phyloP scores from a whole-genome alignment of 2,888 invertebrate genomes.

The Scaptomyza tumidula region DNA sequence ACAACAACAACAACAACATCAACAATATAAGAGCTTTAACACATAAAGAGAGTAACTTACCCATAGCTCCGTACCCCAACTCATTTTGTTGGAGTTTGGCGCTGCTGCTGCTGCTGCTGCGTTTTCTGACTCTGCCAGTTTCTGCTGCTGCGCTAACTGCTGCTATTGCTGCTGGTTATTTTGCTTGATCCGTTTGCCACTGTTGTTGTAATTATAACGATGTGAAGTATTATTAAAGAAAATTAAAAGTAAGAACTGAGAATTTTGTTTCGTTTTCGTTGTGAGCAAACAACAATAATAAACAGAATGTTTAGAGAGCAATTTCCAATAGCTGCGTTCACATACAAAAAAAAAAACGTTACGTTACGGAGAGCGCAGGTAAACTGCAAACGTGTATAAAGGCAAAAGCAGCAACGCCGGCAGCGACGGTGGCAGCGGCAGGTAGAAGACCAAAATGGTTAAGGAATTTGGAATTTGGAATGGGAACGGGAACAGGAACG shows the following conservation, averaged over 20 bases:
- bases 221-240: slow-evolving; percentile 26
- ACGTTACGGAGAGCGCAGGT: slow-evolving; percentile 38
- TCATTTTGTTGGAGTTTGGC: slow-evolving; percentile 83
- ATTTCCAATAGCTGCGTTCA: slow-evolving; percentile 49
- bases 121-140: slow-evolving; percentile 83
- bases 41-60: slow-evolving; percentile 70
- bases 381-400: slow-evolving; percentile 60
- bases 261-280: slow-evolving; percentile 52
- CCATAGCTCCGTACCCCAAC: slow-evolving; percentile 85
- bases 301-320: slow-evolving; percentile 41
- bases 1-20: slow-evolving; percentile 2
- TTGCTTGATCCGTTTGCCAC: slow-evolving; percentile 61
- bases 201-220: slow-evolving; percentile 30
- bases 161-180: slow-evolving; percentile 26
- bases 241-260: slow-evolving; percentile 37
- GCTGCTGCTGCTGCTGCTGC: slow-evolving; percentile 77
- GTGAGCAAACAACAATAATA: slow-evolving; percentile 21
- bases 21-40: slow-evolving; percentile 1
- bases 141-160: slow-evolving; percentile 63
- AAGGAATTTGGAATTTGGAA: slow-evolving; percentile 33
- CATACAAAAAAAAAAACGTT: slow-evolving; percentile 20
- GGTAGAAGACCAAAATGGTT: slow-evolving; percentile 50
- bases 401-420: slow-evolving; percentile 32
- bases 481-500: slow-evolving; percentile 23
- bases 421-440: slow-evolving; percentile 45